These are phyloP conservation scores for Tetropium fuscum DNA, from an alignment of 2,888 invertebrate species.

Conservation along the genomic window DNA sequence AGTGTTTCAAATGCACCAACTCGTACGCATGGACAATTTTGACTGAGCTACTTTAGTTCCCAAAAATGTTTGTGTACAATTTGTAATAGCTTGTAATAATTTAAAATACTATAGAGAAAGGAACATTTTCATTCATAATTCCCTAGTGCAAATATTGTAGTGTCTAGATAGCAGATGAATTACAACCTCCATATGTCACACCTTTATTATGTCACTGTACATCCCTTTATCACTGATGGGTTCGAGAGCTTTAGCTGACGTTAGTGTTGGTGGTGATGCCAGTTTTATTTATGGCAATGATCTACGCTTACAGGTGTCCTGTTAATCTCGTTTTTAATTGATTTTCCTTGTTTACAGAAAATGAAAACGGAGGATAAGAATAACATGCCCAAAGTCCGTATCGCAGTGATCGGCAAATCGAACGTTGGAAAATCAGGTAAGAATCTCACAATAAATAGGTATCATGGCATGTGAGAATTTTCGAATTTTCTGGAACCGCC, in stretches of 20 bases:
- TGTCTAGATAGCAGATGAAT: background rate
- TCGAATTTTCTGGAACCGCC: too few relatives aligned
- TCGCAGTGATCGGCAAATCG: conserved; percentile 81
- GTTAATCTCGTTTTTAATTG: too few relatives aligned
- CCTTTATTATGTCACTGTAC: background rate
- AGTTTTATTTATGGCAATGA: conserved; percentile 15
- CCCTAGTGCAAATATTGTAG: background rate
- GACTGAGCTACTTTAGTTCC: too few relatives aligned
- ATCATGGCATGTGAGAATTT: too few relatives aligned
- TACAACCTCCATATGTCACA: conserved; percentile 8
- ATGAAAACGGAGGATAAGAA: conserved; percentile 76
- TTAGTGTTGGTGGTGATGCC: background rate
- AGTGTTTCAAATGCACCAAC: too few relatives aligned
- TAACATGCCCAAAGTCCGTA: conserved; percentile 75
- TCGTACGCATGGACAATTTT: too few relatives aligned
- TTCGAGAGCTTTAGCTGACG: conserved; percentile 1
- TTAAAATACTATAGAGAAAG: too few relatives aligned
- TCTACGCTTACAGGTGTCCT: background rate
- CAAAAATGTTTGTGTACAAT: too few relatives aligned
- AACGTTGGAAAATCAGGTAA: conserved; percentile 86
- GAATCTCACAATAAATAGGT: too few relatives aligned
- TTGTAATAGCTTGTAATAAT: too few relatives aligned
- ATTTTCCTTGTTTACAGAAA: conserved; percentile 50
- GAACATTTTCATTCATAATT: conserved; percentile 6
- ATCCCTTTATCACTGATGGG: conserved; percentile 1